Base-by-base conservation (phyloP, 2,888 invertebrate genomes). In the Panopea generosa region DNA sequence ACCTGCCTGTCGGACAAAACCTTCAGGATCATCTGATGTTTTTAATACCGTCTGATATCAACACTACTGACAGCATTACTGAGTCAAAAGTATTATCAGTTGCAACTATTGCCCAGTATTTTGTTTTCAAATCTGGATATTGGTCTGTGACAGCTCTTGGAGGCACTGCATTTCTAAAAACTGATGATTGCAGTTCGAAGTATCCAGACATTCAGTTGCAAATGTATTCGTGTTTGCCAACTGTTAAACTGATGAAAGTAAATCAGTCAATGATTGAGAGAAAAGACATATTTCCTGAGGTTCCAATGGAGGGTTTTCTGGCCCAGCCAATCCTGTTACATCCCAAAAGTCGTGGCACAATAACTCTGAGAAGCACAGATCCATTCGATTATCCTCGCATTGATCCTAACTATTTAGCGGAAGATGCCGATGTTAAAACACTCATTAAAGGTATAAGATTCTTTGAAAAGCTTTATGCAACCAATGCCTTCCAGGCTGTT, bases 401-500 rank as follows among this genome's bases (percentile, higher is more conserved):
- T 92, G 95, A 98, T 92, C 97, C 98, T 0, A 96, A 97, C 88
- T 99, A 99, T 91, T 96, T 98, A 71, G 92, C 94, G 38, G 91
- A 94, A 7, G 38, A 60, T 45, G 75, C 66, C 20, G 82, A 80
- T 33, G 22, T 77, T 0, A 47, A 66, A 38, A 52, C 55, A 22
- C 59, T 77, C n/a, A 68, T 78, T 1, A 22, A 52, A 71, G 80
- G 62, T 49, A 45, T 60, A 20, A 60, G 55, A 45, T 1, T 55
- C n/a, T n/a, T 24, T 2, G 63, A 60, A 18, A 38, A 59, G 22
- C 14, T 72, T 2, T 43, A 68, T 7, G 52, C 63, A 16, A 77
- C 68, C 3, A 63, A 63, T 18, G 14, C 60, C 4, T 60, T 72
- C 7, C 47, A 55, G 22, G n/a, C 62, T 14, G 27, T 65, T 1